Evolutionary conservation across 37 sponge, comb jelly and placozoan species (phyloP), one percentile per base, ranked within the genome.

Genomic region (Aplysina aerophoba): DNA sequence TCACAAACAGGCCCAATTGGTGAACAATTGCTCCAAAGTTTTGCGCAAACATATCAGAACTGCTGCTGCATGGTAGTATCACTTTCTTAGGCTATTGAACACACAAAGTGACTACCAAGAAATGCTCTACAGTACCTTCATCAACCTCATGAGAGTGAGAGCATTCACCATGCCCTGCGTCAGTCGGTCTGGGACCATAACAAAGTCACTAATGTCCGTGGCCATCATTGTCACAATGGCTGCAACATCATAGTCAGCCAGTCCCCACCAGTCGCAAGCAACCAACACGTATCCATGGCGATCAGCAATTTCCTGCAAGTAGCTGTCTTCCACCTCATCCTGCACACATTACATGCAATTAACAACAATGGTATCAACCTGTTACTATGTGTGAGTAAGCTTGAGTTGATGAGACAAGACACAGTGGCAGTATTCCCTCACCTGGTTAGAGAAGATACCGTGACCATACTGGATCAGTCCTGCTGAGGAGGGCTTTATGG

Each of bases 241-340:
- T 12, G 88, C 83, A 4, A 90, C 78, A 58, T 93, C 94, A 27
- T 66, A 28, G 5, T 85, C 39, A 2, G 83, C 55, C 90, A 93
- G 87, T 53, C 94, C 94, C 94, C 94, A 93, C 91, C 90, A 90
- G 56, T 87, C 83, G 61, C 94, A 93, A 6, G 94, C 90, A 59
- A 64, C 57, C 64, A 93, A 31, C 50, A 93, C 55, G 69, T 93
- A 93, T 41, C 94, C 94, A 74, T 90, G 71, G 28, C 57, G 40
- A 57, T 93, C 82, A 13, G 94, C 94, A 27, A 89, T 82, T 16
- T 87, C 83, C 72, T 89, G 86, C 0, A 93, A 62, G 77, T 93
- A 93, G 12, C 81, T 86, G 24, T 55, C 55, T 74, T 82, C 80
- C 33, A 90, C 94, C 44, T 93, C 94, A 17, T 61, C n/a, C 88